Evolutionary conservation across 2,888 invertebrate species (phyloP), one percentile per base, ranked within the genome.

Genomic region (Pollenia angustigena): DNA sequence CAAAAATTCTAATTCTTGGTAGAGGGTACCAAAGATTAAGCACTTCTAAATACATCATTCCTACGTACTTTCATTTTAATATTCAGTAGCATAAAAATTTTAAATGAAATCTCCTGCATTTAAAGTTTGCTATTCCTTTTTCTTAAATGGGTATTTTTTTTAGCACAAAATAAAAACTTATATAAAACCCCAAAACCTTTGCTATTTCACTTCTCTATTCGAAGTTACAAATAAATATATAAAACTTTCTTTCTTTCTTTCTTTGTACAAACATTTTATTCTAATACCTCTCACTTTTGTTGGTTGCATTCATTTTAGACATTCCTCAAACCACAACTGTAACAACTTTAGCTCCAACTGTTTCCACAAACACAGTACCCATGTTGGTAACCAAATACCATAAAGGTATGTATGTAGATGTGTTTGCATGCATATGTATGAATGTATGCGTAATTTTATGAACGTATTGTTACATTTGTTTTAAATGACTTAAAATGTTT

Each of bases 241-340:
- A 62, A 71, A 66, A 48, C 42, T 69, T 14, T 62, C 50, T 16
- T 16, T 12, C 23, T 66, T 78, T 42, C 18, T 16, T 16, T 12
- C 23, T 66, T 78, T 42, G 14, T 42, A 66, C 32, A 40, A 11
- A 23, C 60, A 54, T 64, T 44, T 54, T 48, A 32, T 50, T 48
- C 71, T 46, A 46, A 62, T 64, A 48, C 54, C 54, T 62, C 50
- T 74, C 46, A 50, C 58, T 68, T 69, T 68, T 18, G 81, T 82
- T 88, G 85, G 74, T 87, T 88, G 6, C 23, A 54, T 44, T 56
- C 56, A 78, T 81, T 81, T 88, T 87, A 93, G 93, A 93, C 88
- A 93, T 93, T 89, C 93, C 93, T 52, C 93, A 93, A 90, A 93
- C 93, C 80, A 93, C 93, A 88, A 92, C 92, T 72, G 91, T 93